Conservation (phyloP, 2,888 invertebrate genomes). For the Lymantria dispar region DNA sequence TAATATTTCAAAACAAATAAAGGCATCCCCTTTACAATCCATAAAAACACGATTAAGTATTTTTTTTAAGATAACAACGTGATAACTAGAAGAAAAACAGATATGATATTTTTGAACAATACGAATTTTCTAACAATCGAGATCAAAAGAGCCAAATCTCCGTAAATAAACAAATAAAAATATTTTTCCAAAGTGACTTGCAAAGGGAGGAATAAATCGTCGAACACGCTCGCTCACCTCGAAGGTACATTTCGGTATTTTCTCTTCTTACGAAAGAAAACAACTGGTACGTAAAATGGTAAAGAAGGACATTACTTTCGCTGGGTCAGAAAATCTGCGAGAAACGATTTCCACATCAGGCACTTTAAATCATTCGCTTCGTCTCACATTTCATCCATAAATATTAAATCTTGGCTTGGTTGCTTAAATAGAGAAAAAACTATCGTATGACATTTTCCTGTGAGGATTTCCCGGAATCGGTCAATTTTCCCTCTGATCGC, state of each 20-base stretch:
- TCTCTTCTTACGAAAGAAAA: constrained; percentile 68
- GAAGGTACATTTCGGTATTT: constrained; percentile 68
- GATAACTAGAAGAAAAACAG: constrained; percentile 45
- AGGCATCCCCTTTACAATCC: background rate
- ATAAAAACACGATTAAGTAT: background rate
- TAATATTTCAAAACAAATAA: background rate
- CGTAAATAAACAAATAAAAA: constrained; percentile 76
- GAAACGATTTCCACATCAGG: constrained; percentile 78
- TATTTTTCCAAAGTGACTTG: constrained; percentile 66
- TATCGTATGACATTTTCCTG: constrained; percentile 72
- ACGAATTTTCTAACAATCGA: constrained; percentile 63
- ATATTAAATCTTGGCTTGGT: constrained; percentile 78
- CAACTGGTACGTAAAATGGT: constrained; percentile 77
- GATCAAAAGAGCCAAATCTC: constrained; percentile 75
- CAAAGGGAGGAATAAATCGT: constrained; percentile 73
- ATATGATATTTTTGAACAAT: constrained; percentile 59
- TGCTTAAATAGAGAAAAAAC: constrained; percentile 70
- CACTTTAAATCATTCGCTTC: constrained; percentile 80
- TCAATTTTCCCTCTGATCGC: constrained; percentile 79
- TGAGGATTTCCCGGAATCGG: constrained; percentile 76
- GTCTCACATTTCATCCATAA: constrained; percentile 81
- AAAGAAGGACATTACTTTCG: constrained; percentile 77
- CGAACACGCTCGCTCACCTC: constrained; percentile 65
- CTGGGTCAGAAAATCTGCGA: constrained; percentile 80
- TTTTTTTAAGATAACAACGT: constrained; percentile 33